A percentile compares a stretch with the other conserved stretches of the same genome.
These are phyloP conservation scores for Laodelphax striatellus DNA, from an alignment of 1,140 invertebrate species.

Conservation along the genomic window DNA sequence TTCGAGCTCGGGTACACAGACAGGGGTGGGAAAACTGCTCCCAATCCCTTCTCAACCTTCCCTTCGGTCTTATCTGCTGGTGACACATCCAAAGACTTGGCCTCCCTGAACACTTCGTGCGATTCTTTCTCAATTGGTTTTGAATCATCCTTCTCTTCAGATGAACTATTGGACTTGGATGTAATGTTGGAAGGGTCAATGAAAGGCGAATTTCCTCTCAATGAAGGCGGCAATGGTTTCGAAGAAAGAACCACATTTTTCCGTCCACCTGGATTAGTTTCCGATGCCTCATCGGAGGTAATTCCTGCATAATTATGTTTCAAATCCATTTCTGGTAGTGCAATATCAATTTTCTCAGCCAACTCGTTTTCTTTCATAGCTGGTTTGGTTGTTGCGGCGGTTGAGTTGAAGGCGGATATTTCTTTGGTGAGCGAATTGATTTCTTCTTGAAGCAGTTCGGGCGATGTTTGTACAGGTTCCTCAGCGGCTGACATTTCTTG, in stretches of 20 bases:
- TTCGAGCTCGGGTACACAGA: conserved; percentile 9
- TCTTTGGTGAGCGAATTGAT: conserved; percentile 1
- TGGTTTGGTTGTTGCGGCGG: neutral
- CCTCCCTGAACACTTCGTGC: conserved; percentile 6
- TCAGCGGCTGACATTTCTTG: conserved; percentile 15
- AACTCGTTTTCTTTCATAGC: neutral
- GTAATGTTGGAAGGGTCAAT: neutral
- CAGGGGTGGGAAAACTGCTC: conserved; percentile 6
- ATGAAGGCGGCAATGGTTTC: conserved; percentile 20
- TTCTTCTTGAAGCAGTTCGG: neutral
- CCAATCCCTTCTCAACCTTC: neutral
- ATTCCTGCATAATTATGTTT: neutral
- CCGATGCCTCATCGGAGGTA: neutral
- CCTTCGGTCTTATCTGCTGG: neutral
- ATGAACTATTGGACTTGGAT: neutral
- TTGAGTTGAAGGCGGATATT: neutral
- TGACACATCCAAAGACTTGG: neutral
- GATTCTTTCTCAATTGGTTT: conserved; percentile 14
- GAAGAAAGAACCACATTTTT: conserved; percentile 1
- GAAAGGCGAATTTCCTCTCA: conserved; percentile 20
- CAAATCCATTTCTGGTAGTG: neutral
- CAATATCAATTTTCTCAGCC: neutral
- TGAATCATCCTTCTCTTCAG: conserved; percentile 6
- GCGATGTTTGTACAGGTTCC: conserved; percentile 7
- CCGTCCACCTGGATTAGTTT: neutral